Conservation (phyloP, 2,113 vertebrate species). For the Thunnus thynnus region DNA sequence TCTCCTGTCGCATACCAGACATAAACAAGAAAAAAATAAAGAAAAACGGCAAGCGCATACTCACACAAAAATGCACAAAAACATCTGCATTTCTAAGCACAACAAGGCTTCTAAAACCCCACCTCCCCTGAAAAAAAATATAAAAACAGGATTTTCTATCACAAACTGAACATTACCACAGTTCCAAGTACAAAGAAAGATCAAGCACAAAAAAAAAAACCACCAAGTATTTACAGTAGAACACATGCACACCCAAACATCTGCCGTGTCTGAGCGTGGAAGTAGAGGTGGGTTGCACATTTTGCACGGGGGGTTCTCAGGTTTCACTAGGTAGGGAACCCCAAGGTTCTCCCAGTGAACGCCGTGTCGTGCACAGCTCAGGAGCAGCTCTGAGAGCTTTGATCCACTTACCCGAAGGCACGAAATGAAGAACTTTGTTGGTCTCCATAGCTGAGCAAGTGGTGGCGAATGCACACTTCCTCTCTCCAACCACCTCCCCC, state of each 20-base stretch:
- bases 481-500: conserved; percentile 71
- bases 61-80: conserved; percentile 24
- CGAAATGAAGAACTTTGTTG: conserved; percentile 89
- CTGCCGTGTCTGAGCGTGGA: conserved; percentile 57
- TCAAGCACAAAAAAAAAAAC: conserved; percentile 46
- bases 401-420: conserved; percentile 86
- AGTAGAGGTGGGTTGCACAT: conserved; percentile 68
- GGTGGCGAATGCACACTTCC: conserved; percentile 74
- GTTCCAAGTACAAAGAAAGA: conserved; percentile 66
- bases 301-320: conserved; percentile 72
- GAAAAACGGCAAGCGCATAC: conserved; percentile 4
- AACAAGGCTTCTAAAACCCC: conserved; percentile 46
- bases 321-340: conserved; percentile 81
- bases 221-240: conserved; percentile 62
- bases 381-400: conserved; percentile 48
- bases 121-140: conserved; percentile 29
- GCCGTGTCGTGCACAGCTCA: conserved; percentile 62
- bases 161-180: conserved; percentile 61
- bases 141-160: conserved; percentile 62
- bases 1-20: conserved; percentile 74
- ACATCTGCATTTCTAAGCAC: conserved; percentile 65
- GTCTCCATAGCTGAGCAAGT: conserved; percentile 84
- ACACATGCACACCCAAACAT: conserved; percentile 64
- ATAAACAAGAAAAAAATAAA: conserved; percentile 50
- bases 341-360: conserved; percentile 73